Evolutionary conservation across 2,797 vertebrate genomes (phyloP).

Genomic region (Tamandua tetradactyla): DNA sequence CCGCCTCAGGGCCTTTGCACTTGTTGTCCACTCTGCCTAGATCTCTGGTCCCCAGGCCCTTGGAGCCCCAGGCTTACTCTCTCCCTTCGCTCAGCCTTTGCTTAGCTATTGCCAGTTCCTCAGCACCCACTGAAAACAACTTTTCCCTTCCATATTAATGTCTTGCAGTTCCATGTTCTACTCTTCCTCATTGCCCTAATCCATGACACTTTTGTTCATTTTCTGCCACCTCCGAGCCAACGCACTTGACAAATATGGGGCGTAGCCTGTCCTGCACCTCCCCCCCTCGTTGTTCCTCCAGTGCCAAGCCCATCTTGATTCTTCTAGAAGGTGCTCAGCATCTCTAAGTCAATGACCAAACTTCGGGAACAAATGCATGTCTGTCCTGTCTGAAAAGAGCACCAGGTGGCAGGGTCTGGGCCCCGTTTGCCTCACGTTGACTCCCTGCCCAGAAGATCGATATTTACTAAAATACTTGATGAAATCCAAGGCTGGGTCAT

Average conservation of each 20-base stretch:
- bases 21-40: background rate
- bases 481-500: background rate
- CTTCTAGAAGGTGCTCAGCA: background rate
- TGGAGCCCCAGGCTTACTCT: background rate
- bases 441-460: background rate
- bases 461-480: background rate
- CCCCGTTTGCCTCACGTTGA: too few species aligned
- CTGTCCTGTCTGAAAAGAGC: background rate
- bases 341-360: background rate
- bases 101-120: background rate
- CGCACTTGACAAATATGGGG: too few species aligned
- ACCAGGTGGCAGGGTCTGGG: background rate
- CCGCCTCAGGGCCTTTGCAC: background rate
- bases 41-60: too few species aligned
- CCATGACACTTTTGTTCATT: background rate
- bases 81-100: too few species aligned
- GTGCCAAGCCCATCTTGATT: fast-evolving
- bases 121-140: fast-evolving
- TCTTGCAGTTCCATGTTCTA: background rate
- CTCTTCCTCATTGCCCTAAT: background rate
- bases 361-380: too few species aligned
- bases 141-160: background rate
- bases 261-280: background rate
- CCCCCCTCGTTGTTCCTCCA: fast-evolving
- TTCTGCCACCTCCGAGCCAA: background rate